Evolutionary conservation across 2,797 vertebrate genomes (phyloP), one percentile per base, ranked within the genome.

Genomic region (Champsocephalus gunnari): DNA sequence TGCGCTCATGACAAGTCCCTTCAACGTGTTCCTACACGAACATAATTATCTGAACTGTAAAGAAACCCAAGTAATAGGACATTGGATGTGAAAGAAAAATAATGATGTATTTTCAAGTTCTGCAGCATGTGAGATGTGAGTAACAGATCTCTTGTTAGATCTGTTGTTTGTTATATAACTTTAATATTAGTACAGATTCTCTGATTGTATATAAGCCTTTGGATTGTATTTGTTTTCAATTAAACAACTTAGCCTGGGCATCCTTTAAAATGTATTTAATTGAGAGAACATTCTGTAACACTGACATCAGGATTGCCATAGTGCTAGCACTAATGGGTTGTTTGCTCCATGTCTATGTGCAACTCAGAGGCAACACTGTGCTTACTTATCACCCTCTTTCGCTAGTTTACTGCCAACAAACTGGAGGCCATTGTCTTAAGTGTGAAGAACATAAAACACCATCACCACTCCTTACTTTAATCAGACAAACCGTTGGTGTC

Each of bases 331-430:
- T 44, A 14, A 50, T 19, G 16, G 16, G 32, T 50, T 16, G n/a
- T 65, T 24, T 76, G 24, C 38, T 45, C 5, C 1, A 2, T 41
- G 12, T 19, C 61, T n/a, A n/a, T 28, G 54, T 49, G 21, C 56
- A 50, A 62, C 16, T 17, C 34, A n/a, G 3, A 62, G 12, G 21
- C 34, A 45, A 50, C 21, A 10, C 3, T 57, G 8, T 0, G 11
- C n/a, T 51, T 57, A 57, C 13, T 71, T 50, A 53, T 51, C 19
- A 66, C 34, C 44, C 0, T 0, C 45, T 57, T 58, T 24, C 8
- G 16, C 59, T 9, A 28, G 47, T 71, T 57, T 28, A n/a, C 59
- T 59, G 19, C 48, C 16, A 45, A 71, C n/a, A 43, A 38, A 67
- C 9, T 71, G 47, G 17, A 67, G 19, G 7, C 7, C 3, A 43